Evolutionary conservation across 1,140 invertebrate genomes (phyloP), one percentile per base, ranked within the genome.

Genomic region (Frieseomelitta varia): DNA sequence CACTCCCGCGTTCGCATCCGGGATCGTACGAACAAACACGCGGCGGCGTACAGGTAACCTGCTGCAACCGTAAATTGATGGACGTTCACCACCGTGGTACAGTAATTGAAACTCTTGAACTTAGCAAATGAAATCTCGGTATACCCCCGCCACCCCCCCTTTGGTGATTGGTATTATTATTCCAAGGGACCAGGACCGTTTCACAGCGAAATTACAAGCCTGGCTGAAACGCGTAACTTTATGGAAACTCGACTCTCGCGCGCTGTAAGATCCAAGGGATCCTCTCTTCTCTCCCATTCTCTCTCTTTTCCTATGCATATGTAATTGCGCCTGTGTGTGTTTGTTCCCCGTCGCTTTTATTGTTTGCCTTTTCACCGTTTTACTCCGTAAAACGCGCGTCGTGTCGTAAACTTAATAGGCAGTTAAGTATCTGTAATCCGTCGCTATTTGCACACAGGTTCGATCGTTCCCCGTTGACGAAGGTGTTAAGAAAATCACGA

Each of bases 401-500:
- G 55, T 19, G 19, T 87, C 80, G 63, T 67, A 84, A 87, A 87
- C 72, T 76, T 84, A 58, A 73, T 80, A 61, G 63, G 34, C 39
- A 47, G 39, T 47, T 47, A 0, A 47, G 8, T 47, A 8, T 27
- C 34, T 39, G 11, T 71, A 82, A 79, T 87, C 81, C 63, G 58
- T 47, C 53, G 55, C 74, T 61, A 71, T 84, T 39, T 68, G 68
- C 34, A 61, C 34, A 61, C 14, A 1, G 19, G 53, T 69, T 78
- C 34, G 39, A 47, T 47, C 39, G 81, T 83, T 80, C 74, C 80
- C 78, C 84, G 74, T 92, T 89, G 86, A 91, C 90, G 89, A 8
- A 93, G 91, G 92, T 90, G 92, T 90, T 91, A 90, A 93, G 88
- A 90, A 92, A 47, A 93, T 87, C 91, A 88, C 87, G 88, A 85